phyloP scores from a whole-genome alignment of 2,888 invertebrate species.

The Caenorhabditis wallacei region DNA sequence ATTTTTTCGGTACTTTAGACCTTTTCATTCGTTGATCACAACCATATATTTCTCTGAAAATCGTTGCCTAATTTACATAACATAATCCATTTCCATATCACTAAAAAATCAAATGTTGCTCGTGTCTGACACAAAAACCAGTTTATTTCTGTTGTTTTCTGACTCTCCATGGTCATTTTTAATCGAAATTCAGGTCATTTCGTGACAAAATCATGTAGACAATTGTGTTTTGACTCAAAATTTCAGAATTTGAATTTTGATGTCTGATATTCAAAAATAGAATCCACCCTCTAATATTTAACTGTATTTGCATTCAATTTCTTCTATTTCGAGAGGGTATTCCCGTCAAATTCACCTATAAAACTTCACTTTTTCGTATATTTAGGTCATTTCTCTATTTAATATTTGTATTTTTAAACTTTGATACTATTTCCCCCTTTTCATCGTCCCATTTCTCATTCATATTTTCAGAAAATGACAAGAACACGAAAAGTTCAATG shows the following conservation, averaged over 20 bases:
- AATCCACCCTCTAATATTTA: conserved; percentile 11
- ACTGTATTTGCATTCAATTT: conserved; percentile 10
- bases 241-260: conserved; percentile 20
- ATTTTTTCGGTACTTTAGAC: conserved; percentile 10
- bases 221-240: conserved; percentile 25
- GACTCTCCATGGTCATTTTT: conserved; percentile 14
- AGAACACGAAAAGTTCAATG: conserved; percentile 55
- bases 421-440: neutral
- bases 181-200: neutral
- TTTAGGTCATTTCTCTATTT: conserved; percentile 9
- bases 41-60: conserved; percentile 8
- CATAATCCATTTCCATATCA: conserved; percentile 2
- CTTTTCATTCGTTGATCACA: conserved; percentile 26
- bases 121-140: conserved; percentile 2
- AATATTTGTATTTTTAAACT: conserved; percentile 1
- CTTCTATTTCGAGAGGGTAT: neutral
- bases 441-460: neutral
- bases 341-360: conserved; percentile 17
- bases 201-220: neutral
- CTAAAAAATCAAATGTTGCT: conserved; percentile 23
- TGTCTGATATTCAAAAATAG: conserved; percentile 31
- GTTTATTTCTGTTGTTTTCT: conserved; percentile 4
- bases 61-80: conserved; percentile 18
- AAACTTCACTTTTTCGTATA: conserved; percentile 16
- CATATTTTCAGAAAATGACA: conserved; percentile 29